Conservation (phyloP, 2,888 invertebrate genomes). For the Mycalesis mineus region DNA sequence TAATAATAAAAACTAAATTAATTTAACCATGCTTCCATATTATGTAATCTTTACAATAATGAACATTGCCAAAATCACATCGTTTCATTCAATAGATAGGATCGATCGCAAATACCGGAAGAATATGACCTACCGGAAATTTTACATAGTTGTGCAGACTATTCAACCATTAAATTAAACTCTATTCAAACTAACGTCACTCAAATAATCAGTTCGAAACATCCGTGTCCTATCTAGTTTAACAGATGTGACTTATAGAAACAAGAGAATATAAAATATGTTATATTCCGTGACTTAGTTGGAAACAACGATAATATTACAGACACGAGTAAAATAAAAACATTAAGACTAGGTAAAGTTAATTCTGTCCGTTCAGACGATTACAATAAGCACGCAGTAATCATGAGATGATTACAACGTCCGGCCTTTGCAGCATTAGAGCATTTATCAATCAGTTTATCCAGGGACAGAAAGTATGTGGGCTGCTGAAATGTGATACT, state of each 20-base stretch:
- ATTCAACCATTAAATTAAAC: constrained; percentile 56
- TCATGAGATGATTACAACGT: constrained; percentile 69
- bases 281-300: constrained; percentile 34
- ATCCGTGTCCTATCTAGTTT: constrained; percentile 34
- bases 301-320: constrained; percentile 39
- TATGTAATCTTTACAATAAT: background rate
- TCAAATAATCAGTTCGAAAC: constrained; percentile 25
- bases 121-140: constrained; percentile 15
- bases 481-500: background rate
- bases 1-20: background rate
- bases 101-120: background rate
- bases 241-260: constrained; percentile 2
- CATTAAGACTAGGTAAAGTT: constrained; percentile 57
- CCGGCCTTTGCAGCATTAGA: constrained; percentile 54
- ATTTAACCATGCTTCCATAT: background rate
- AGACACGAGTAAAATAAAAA: constrained; percentile 42
- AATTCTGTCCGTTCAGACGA: constrained; percentile 52
- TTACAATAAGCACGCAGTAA: constrained; percentile 64
- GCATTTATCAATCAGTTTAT: constrained; percentile 55
- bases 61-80: background rate
- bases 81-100: background rate
- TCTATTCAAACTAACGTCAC: constrained; percentile 25
- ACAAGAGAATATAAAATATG: constrained; percentile 9
- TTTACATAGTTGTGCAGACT: constrained; percentile 31
- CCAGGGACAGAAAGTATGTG: background rate